Percentiles rank a stretch among this genome's conserved stretches.
Evolutionary conservation across 2,888 invertebrate species (phyloP).

Genomic region (Yponomeuta plumbellus): DNA sequence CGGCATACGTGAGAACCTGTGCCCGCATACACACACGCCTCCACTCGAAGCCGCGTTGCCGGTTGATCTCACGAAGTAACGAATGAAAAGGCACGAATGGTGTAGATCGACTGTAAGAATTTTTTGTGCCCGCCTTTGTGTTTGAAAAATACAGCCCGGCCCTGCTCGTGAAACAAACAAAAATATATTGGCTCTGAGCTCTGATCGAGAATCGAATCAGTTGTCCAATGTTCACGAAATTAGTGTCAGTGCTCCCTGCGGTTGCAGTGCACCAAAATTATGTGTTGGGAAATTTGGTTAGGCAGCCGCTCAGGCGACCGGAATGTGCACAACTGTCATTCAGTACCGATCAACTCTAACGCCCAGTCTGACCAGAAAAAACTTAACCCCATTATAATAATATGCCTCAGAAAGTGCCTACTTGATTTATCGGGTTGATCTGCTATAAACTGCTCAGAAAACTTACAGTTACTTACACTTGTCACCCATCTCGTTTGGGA

Average conservation of each 20-base stretch:
- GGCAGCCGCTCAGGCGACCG: slow-evolving; percentile 41
- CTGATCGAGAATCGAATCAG: slow-evolving; percentile 31
- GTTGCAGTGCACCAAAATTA: slow-evolving; percentile 72
- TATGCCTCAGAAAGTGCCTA: too few species aligned
- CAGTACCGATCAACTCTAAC: neutral
- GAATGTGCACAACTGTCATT: slow-evolving; percentile 19
- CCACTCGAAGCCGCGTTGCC: neutral
- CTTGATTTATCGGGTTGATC: neutral
- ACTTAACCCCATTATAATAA: neutral
- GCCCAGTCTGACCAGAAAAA: neutral
- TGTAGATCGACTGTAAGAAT: neutral
- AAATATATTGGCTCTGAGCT: neutral
- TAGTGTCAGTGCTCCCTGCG: slow-evolving; percentile 75
- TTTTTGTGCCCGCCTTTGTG: neutral
- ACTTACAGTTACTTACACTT: slow-evolving; percentile 32
- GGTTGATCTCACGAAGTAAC: neutral
- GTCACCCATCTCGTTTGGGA: slow-evolving; percentile 19
- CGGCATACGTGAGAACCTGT: slow-evolving; percentile 4
- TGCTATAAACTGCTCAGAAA: slow-evolving; percentile 26
- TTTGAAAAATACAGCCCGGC: neutral
- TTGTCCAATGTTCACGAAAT: slow-evolving; percentile 61
- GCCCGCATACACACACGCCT: neutral
- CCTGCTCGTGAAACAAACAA: too few species aligned
- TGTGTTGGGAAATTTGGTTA: slow-evolving; percentile 61
- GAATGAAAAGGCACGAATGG: neutral